Evolutionary conservation across 2,113 vertebrate genomes (phyloP), one percentile per base, ranked within the genome.

Genomic region (Leucoraja erinaceus): DNA sequence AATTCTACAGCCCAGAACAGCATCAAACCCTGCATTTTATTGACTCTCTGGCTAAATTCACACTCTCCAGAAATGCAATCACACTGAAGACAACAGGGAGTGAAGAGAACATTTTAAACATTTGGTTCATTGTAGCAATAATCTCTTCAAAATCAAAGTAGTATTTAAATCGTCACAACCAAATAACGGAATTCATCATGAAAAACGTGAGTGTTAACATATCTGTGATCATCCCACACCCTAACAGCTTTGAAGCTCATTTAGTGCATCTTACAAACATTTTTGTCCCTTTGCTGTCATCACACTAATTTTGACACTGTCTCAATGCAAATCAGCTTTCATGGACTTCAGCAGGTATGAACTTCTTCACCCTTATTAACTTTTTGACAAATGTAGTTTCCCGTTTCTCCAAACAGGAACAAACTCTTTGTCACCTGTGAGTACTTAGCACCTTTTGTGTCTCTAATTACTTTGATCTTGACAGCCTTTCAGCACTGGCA

Each of bases 401-500:
- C 88, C 38, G 31, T 20, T 7, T 90, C 31, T 70, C 9, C 8
- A 47, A 20, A 5, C 4, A 8, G 31, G 38, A 38, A 28, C 38
- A 54, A 90, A 28, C 18, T 74, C 22, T 47, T 91, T 91, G 31
- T 10, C 90, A 91, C 90, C 66, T 72, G 33, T 72, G 68, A 22
- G 25, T 70, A 47, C 47, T 47, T 33, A 91, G 68, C 66, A 72
- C 66, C 31, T 70, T 91, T 91, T 72, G 33, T 70, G 5, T 66
- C 61, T 20, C 1, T 66, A 72, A 91, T 91, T 91, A 47, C 88
- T 72, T 70, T 91, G 88, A 91, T 91, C 66, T 91, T 72, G 22
- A 91, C 88, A 70, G 14, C 66, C 33, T 12, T 72, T 66, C 88
- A 47, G 66, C 66, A 91, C 33, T 68, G 38, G 88, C 63, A 31